Percentiles rank a stretch among this genome's conserved stretches.
These are phyloP conservation scores for Tolmerus cingulatus DNA, from an alignment of 2,888 invertebrate genomes.

Conservation along the genomic window DNA sequence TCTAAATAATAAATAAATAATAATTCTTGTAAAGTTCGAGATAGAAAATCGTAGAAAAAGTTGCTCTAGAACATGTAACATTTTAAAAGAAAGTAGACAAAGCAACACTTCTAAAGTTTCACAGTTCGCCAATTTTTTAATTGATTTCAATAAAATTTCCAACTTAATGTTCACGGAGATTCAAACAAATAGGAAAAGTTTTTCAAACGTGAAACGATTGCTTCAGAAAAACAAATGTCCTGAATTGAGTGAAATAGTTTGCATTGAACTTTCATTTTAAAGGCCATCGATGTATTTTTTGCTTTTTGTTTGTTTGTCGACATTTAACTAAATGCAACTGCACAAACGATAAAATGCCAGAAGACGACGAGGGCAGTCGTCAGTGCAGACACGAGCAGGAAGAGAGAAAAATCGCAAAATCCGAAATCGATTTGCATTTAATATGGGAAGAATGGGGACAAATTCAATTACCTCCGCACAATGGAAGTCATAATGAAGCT, in stretches of 20 bases:
- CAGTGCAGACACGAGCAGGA: neutral
- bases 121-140: neutral
- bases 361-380: neutral
- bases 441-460: conserved; percentile 22
- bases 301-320: neutral
- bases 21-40: too few species aligned
- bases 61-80: too few species aligned
- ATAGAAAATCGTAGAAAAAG: too few species aligned
- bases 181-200: neutral
- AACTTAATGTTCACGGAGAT: neutral
- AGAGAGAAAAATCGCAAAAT: neutral
- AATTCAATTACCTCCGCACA: conserved; percentile 39
- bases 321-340: neutral
- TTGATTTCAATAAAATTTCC: neutral
- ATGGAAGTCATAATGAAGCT: conserved; percentile 38
- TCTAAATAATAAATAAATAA: too few species aligned
- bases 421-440: conserved; percentile 38
- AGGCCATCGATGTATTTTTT: neutral
- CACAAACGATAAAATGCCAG: neutral
- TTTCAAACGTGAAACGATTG: neutral
- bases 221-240: neutral
- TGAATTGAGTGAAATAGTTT: neutral
- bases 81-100: too few species aligned
- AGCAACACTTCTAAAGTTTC: neutral
- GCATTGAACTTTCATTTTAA: neutral